Percentiles rank a stretch among this genome's conserved stretches.
phyloP scores from a whole-genome alignment of 2,797 vertebrate species.

The Sebastes trivittatus region DNA sequence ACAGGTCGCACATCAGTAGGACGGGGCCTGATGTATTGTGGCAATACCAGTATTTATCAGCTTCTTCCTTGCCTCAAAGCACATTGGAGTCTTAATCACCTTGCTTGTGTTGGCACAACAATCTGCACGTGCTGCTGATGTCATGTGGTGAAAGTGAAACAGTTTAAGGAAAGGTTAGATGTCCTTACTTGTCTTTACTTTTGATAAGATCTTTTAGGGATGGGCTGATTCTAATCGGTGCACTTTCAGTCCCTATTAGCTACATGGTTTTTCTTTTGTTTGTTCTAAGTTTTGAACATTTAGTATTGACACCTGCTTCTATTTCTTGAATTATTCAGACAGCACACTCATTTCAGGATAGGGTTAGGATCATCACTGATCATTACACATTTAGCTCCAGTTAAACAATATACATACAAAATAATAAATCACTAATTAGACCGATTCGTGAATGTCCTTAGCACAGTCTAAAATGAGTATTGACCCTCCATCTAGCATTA shows the following conservation, averaged over 20 bases:
- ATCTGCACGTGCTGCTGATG: conserved; percentile 7
- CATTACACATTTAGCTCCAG: not conserved
- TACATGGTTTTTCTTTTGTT: not conserved
- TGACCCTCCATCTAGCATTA: not conserved
- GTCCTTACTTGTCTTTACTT: not conserved
- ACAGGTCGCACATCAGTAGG: not conserved
- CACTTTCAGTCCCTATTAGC: not conserved
- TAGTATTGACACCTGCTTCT: not conserved
- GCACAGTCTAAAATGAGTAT: not conserved
- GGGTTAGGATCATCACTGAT: not conserved
- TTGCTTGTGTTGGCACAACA: conserved; percentile 55
- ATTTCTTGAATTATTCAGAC: not conserved
- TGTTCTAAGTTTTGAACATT: not conserved
- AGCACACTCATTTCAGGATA: not conserved
- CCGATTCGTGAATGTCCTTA: not conserved
- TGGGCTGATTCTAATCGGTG: not conserved
- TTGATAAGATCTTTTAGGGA: not conserved
- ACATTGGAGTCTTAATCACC: conserved; percentile 5
- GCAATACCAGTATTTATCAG: conserved; percentile 9
- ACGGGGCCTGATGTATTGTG: not conserved
- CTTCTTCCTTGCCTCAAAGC: not conserved
- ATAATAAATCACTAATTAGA: not conserved
- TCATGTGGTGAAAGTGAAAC: not conserved
- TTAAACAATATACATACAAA: not conserved
- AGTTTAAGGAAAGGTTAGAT: not conserved